Percentiles rank a stretch among this genome's conserved stretches.
phyloP scores from a whole-genome alignment of 2,888 invertebrate species.

The Gymnocheta viridis region DNA sequence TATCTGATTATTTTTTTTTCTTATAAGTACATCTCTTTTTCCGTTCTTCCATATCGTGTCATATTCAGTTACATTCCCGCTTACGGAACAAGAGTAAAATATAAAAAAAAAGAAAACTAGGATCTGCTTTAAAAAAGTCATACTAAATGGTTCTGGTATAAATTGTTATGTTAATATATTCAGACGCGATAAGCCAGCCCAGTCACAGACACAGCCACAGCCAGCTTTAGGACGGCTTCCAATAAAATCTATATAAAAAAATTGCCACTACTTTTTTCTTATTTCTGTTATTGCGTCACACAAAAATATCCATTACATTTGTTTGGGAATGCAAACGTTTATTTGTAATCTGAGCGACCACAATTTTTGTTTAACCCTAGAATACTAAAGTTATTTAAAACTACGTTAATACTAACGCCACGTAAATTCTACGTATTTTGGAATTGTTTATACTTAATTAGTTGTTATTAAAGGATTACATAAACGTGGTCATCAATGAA shows the following conservation, averaged over 20 bases:
- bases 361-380: constrained; percentile 21
- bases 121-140: constrained; percentile 51
- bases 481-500: no score
- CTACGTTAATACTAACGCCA: no score
- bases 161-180: constrained; percentile 66
- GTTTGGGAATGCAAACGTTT: constrained; percentile 19
- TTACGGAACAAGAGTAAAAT: background rate
- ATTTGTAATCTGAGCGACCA: constrained; percentile 29
- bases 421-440: no score
- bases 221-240: constrained; percentile 30
- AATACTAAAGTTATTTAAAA: no score
- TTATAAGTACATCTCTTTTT: background rate
- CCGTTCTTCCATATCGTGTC: constrained; percentile 14
- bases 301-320: constrained; percentile 20
- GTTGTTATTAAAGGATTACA: no score
- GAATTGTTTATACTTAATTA: no score
- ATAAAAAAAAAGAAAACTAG: constrained; percentile 1
- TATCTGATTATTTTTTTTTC: background rate
- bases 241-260: constrained; percentile 30
- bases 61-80: constrained; percentile 42
- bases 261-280: background rate
- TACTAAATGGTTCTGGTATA: constrained; percentile 48
- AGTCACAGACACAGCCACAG: background rate
- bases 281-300: background rate
- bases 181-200: constrained; percentile 65